These are phyloP conservation scores for Unio delphinus DNA, from an alignment of 2,888 invertebrate species.

Conservation along the genomic window DNA sequence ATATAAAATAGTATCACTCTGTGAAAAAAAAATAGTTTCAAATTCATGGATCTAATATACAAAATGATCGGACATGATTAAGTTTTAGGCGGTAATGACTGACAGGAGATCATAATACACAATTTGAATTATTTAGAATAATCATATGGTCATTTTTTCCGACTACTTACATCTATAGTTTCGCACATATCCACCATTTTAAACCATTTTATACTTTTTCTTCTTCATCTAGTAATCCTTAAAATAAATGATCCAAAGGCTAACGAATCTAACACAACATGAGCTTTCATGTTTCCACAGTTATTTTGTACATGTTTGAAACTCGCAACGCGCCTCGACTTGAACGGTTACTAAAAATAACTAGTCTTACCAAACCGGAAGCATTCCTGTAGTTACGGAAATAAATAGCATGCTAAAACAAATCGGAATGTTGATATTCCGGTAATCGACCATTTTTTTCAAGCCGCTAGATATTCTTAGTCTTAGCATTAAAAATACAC, in stretches of 20 bases:
- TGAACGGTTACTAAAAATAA: constrained; percentile 20
- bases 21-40: not conserved
- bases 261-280: constrained; percentile 6
- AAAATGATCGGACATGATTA: not conserved
- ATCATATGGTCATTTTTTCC: no score
- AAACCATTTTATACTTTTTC: constrained; percentile 12
- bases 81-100: no score
- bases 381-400: no score
- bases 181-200: constrained; percentile 42
- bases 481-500: no score
- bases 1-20: no score
- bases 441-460: no score
- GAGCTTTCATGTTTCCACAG: constrained; percentile 24
- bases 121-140: no score
- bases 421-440: no score
- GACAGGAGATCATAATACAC: no score
- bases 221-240: constrained; percentile 22
- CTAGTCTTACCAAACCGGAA: no score
- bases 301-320: constrained; percentile 37
- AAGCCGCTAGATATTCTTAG: no score
- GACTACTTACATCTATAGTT: constrained; percentile 46
- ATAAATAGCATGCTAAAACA: no score
- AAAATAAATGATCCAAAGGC: constrained; percentile 14
- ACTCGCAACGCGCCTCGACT: constrained; percentile 50
- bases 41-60: not conserved